Conservation (phyloP, 2,113 vertebrate genomes). For the human region DNA sequence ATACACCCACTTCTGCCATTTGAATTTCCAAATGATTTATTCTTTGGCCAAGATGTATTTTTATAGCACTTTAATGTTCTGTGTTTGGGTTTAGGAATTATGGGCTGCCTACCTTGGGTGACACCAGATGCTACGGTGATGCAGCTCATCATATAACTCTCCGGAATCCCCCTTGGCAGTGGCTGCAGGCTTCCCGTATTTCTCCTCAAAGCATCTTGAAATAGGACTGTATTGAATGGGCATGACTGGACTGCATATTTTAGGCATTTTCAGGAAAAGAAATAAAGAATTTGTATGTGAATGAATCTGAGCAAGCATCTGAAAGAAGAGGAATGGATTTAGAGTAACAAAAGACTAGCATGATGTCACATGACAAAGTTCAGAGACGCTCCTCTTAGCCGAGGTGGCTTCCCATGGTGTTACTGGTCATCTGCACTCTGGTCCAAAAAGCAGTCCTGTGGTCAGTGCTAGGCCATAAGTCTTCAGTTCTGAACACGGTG, state of each 20-base stretch:
- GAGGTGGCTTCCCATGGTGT: background rate
- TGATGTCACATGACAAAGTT: background rate
- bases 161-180: background rate
- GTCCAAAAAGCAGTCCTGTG: background rate
- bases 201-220: background rate
- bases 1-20: background rate
- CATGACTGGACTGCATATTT: background rate
- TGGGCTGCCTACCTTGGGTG: background rate
- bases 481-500: background rate
- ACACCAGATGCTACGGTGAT: background rate
- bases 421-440: background rate
- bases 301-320: background rate
- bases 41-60: background rate
- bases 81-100: background rate
- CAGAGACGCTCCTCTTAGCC: background rate
- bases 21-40: constrained; percentile 13
- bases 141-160: accelerated
- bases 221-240: background rate
- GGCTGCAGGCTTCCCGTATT: background rate
- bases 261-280: background rate
- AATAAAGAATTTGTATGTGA: background rate
- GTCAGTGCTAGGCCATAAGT: accelerated
- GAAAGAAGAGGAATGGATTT: background rate
- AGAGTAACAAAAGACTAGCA: background rate
- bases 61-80: background rate